phyloP scores from a whole-genome alignment of 2,888 invertebrate species.

The Agrochola lychnidis region DNA sequence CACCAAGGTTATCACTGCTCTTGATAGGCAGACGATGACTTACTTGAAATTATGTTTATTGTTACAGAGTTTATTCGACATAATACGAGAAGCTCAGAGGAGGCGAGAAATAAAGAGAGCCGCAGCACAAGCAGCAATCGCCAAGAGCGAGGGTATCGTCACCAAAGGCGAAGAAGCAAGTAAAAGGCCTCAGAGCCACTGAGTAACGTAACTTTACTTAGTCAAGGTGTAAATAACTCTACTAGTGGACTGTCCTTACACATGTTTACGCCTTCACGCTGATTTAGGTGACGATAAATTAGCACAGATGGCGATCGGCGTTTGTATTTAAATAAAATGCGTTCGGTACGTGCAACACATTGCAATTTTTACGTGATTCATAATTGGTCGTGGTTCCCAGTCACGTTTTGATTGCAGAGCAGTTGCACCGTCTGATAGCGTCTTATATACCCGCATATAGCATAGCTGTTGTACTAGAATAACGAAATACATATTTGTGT shows the following conservation, averaged over 20 bases:
- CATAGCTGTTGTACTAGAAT: conserved; percentile 66
- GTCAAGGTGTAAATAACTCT: conserved; percentile 67
- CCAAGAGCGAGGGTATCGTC: conserved; percentile 81
- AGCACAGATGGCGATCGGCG: conserved; percentile 71
- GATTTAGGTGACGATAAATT: conserved; percentile 74
- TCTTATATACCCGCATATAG: conserved; percentile 47
- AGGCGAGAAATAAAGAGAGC: conserved; percentile 84
- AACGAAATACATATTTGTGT: conserved; percentile 63
- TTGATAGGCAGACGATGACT: too few relatives aligned
- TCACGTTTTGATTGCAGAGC: conserved; percentile 20
- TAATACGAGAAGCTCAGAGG: conserved; percentile 86
- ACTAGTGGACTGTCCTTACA: conserved; percentile 48
- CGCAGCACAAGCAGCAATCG: conserved; percentile 70
- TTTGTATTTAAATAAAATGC: conserved; percentile 60
- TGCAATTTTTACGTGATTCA: conserved; percentile 9
- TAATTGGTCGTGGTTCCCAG: conserved; percentile 13
- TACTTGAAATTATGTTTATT: background rate
- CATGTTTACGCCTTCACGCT: conserved; percentile 68
- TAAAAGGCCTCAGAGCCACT: conserved; percentile 84
- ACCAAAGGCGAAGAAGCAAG: conserved; percentile 72
- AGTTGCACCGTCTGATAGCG: conserved; percentile 28
- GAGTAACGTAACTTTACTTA: conserved; percentile 65
- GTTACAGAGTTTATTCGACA: conserved; percentile 86
- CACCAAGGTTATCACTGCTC: too few relatives aligned
- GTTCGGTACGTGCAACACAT: conserved; percentile 44